Percentiles rank a stretch among this genome's conserved stretches.
phyloP scores from a whole-genome alignment of 1,140 invertebrate species.

The Heliconius congener region DNA sequence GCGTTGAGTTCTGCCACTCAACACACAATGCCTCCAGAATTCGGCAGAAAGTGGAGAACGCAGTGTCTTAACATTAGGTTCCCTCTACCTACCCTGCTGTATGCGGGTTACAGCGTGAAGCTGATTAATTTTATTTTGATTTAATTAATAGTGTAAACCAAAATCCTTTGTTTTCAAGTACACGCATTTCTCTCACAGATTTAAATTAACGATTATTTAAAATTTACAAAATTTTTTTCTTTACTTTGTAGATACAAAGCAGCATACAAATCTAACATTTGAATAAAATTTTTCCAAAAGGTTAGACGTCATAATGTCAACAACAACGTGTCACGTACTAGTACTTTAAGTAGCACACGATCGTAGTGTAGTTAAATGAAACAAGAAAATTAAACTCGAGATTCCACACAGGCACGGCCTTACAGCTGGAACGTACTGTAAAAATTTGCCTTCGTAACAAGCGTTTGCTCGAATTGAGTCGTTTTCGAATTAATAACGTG shows the following conservation, averaged over 20 bases:
- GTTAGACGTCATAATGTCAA: not conserved
- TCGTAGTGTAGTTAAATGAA: not conserved
- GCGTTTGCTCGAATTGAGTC: not conserved
- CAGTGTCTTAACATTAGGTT: too few relatives aligned
- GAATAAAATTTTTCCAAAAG: not conserved
- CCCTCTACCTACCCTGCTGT: too few relatives aligned
- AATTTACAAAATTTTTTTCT: too few relatives aligned
- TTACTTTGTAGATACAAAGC: not conserved
- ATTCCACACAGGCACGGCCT: not conserved
- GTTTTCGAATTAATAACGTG: not conserved
- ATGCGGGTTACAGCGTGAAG: too few relatives aligned
- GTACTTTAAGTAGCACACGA: not conserved
- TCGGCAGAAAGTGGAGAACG: too few relatives aligned
- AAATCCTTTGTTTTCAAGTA: too few relatives aligned
- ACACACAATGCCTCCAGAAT: too few relatives aligned
- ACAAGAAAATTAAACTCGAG: not conserved
- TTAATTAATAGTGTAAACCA: too few relatives aligned
- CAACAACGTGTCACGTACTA: not conserved
- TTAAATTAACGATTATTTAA: too few relatives aligned
- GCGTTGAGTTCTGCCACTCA: too few relatives aligned
- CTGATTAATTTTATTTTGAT: too few relatives aligned
- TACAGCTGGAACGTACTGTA: not conserved
- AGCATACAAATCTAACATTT: not conserved
- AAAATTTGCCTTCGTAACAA: slow-evolving; percentile 11
- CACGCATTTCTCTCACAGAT: too few relatives aligned